Evolutionary conservation across 1,140 invertebrate species (phyloP), one percentile per base, ranked within the genome.

Genomic region (Drosophila trapezifrons): DNA sequence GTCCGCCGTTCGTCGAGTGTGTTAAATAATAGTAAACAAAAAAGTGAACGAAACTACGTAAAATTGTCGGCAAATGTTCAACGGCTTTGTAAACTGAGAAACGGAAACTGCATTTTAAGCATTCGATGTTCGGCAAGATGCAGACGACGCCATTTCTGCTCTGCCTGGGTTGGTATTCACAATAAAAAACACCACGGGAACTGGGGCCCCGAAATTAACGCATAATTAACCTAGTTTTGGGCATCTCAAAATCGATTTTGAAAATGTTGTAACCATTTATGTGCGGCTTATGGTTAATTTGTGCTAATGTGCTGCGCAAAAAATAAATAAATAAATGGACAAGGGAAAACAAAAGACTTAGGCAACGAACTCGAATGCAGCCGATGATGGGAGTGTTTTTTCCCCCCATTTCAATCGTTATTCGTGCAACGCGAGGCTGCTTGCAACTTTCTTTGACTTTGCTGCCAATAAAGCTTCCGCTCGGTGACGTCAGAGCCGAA

Each of bases 1-100:
- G 42, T 70, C 56, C 59, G 47, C 42, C 60, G 78, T 63, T 87
- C 83, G 83, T 86, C 66, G 20, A 87, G 79, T 83, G 79, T 73
- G 79, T 86, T 86, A 80, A 86, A 86, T 86, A 86, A 86, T 81
- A 83, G 75, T 78, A 87, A 87, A 78, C 83, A 87, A 81, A 79
- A 77, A 54, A 69, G 56, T 76, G 38, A 57, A 71, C 58, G 45
- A 76, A 71, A 80, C 64, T 35, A 69, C 49, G 54, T 27, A 55
- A 57, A 67, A 66, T 65, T 65, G 65, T 57, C 37, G 74, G 56
- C 70, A 76, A 76, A 76, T 76, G 73, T 37, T 43, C 43, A 63
- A 47, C 51, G 42, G 52, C 51, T 67, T 52, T n/a, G 46, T 70
- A 15, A 65, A 45, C 59, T 52, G 25, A 43, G 60, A 80, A 80